Base-by-base conservation (phyloP, 2,113 vertebrate genomes). In the Tachycineta bicolor region DNA sequence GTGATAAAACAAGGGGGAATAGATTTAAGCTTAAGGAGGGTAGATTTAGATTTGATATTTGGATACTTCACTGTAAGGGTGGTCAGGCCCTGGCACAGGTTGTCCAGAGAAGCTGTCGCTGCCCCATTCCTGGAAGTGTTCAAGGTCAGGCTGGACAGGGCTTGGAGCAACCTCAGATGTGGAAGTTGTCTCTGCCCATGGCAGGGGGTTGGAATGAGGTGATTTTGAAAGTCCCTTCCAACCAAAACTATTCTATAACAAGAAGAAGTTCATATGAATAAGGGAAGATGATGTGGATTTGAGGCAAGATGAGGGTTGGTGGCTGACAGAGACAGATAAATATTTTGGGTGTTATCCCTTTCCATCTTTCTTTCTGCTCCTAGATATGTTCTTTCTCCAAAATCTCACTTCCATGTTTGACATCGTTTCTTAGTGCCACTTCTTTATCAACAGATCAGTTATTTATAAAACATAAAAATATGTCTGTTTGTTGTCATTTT, bases 131-230 rank as follows among this genome's bases (percentile, higher is more conserved):
- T 58, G 59, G 37, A 44, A 58, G 3, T 20, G 52, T 28, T 3
- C 37, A 50, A 13, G 34, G 4, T 3, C 59, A 44, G 18, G 18
- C 0, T 33, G 26, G 37, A 37, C 0, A 0, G 34, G 12, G 14
- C 10, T 81, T 43, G 26, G 26, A 44, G 19, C 4, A 37, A 4
- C 18, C 59, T 44, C 31, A 23, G 2, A 6, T 4, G 14, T 16
- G 18, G 31, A 33, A 69, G 22, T 0, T 28, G 29, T 28, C 55
- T 25, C 46, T 68, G 46, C 1, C 17, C 10, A 4, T 43, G 41
- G 3, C 18, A 37, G 8, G 1, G 33, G 1, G 1, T 1, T 56
- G 34, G 55, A 17, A 63, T 2, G 1, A 23, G 6, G 19, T 34
- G 8, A 28, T 56, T 5, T 33, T 63, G 2, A 24, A 49, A 11